These are phyloP conservation scores for Trichechus manatus DNA, from an alignment of 2,113 vertebrate species.

Conservation along the genomic window DNA sequence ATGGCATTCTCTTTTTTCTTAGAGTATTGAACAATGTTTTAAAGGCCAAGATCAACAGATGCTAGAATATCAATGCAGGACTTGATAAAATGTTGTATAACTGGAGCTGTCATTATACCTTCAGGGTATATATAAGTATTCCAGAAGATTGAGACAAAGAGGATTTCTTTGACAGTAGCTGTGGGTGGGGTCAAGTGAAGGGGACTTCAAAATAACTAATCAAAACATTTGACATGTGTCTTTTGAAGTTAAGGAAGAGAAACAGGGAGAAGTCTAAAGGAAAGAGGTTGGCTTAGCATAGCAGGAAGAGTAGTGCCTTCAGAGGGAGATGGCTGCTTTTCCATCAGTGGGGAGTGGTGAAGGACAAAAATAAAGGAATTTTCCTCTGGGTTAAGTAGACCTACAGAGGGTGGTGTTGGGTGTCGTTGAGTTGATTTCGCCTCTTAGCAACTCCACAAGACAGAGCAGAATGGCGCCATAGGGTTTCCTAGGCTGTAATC, in stretches of 20 bases:
- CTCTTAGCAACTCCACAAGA: too few species aligned
- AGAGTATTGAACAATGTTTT: not conserved
- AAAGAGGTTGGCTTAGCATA: not conserved
- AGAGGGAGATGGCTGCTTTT: not conserved
- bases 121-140: not conserved
- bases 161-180: not conserved
- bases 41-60: constrained; percentile 18
- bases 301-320: not conserved
- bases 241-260: not conserved
- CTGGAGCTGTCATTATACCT: not conserved
- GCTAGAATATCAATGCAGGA: not conserved
- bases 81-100: not conserved
- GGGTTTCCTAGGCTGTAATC: too few species aligned
- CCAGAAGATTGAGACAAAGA: not conserved
- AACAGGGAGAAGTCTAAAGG: not conserved
- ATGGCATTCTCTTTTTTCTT: constrained; percentile 19
- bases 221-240: not conserved
- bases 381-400: not conserved
- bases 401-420: too few species aligned
- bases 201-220: not conserved
- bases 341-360: not conserved
- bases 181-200: not conserved
- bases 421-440: too few species aligned
- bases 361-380: not conserved
- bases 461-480: too few species aligned